Conservation (phyloP, 64 coral and sea anemone species). For the Stichodactyla mertensii region DNA sequence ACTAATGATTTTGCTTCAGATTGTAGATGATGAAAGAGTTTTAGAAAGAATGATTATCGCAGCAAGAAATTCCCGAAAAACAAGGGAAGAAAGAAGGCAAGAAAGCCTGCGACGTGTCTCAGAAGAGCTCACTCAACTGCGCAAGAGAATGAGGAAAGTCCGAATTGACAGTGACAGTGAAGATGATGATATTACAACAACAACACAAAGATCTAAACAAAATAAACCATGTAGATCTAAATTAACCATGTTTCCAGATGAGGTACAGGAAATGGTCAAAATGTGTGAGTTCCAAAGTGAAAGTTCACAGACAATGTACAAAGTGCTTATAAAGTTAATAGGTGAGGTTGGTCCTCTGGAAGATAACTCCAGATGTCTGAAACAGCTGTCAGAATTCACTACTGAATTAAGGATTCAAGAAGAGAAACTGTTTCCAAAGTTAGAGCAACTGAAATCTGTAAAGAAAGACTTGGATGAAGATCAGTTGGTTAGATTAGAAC, state of each 20-base stretch:
- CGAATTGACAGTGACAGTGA: conserved; percentile 12
- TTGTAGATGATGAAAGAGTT: conserved; percentile 57
- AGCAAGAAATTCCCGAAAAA: conserved; percentile 36
- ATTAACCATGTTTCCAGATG: not conserved
- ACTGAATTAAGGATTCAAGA: conserved; percentile 39
- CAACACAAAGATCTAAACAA: conserved; percentile 4
- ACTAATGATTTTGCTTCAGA: conserved; percentile 11
- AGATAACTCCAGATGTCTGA: conserved; percentile 41
- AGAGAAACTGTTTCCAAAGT: conserved; percentile 42
- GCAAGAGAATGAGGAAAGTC: conserved; percentile 31
- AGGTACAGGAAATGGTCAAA: not conserved
- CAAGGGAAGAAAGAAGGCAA: conserved; percentile 42
- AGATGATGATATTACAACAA: not conserved
- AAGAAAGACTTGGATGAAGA: conserved; percentile 23
- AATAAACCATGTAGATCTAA: not conserved
- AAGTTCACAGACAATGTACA: conserved; percentile 38
- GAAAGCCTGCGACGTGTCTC: conserved; percentile 50
- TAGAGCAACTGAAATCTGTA: conserved; percentile 25
- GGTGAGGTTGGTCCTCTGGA: conserved; percentile 64
- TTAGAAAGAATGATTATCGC: conserved; percentile 51
- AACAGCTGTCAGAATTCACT: conserved; percentile 38
- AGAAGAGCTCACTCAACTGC: conserved; percentile 38
- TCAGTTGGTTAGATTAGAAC: conserved; percentile 29
- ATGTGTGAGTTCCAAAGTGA: conserved; percentile 48
- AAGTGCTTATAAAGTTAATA: conserved; percentile 49